These are phyloP conservation scores for Thunnus albacares DNA, from an alignment of 2,797 vertebrate genomes.

Conservation along the genomic window DNA sequence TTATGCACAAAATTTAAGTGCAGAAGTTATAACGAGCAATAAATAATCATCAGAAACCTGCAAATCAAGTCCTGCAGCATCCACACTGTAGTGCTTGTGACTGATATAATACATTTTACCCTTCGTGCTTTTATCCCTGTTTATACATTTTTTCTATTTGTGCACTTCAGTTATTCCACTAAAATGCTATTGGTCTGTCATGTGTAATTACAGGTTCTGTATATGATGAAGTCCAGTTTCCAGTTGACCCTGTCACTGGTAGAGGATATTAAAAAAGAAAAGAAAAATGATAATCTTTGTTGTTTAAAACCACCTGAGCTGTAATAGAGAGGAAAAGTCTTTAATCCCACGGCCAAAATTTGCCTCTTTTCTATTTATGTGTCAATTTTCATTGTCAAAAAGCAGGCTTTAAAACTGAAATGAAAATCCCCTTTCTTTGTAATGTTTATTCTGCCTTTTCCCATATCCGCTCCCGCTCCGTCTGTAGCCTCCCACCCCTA, in stretches of 20 bases:
- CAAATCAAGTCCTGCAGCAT: slow-evolving; percentile 29
- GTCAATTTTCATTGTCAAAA: slow-evolving; percentile 51
- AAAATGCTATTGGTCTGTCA: slow-evolving; percentile 40
- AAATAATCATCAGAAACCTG: slow-evolving; percentile 42
- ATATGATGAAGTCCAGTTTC: slow-evolving; percentile 49
- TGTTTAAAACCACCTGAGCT: slow-evolving; percentile 58
- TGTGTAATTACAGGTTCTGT: slow-evolving; percentile 32
- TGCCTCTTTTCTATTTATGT: slow-evolving; percentile 35
- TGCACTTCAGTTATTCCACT: slow-evolving; percentile 41
- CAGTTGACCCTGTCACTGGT: slow-evolving; percentile 35
- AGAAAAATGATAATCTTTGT: slow-evolving; percentile 49
- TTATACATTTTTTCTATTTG: slow-evolving; percentile 43
- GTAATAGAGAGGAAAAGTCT: slow-evolving; percentile 30
- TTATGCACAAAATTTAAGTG: neutral
- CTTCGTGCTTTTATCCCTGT: slow-evolving; percentile 32
- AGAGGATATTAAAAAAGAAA: slow-evolving; percentile 24
- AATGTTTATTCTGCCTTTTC: slow-evolving; percentile 83
- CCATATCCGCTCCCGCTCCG: slow-evolving; percentile 78
- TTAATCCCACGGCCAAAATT: slow-evolving; percentile 44
- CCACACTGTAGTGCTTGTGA: slow-evolving; percentile 14
- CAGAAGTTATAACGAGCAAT: slow-evolving; percentile 35
- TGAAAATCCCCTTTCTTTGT: slow-evolving; percentile 75
- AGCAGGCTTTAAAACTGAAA: slow-evolving; percentile 56
- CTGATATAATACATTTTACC: slow-evolving; percentile 29
- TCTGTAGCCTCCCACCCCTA: slow-evolving; percentile 73